phyloP scores from a whole-genome alignment of 2,797 vertebrate genomes.

The Leptoclinus maculatus region DNA sequence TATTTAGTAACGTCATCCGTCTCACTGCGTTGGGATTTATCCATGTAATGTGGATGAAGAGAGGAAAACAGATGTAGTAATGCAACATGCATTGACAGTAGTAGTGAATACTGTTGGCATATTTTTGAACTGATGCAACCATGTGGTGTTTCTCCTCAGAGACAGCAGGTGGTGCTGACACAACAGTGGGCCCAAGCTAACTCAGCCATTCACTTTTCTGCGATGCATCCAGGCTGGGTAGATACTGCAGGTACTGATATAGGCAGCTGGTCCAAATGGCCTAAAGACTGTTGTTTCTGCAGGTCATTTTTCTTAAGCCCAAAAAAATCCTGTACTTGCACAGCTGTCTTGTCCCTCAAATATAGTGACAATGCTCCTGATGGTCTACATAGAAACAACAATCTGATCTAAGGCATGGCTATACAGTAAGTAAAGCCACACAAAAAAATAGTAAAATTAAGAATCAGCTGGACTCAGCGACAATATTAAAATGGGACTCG shows the following conservation, averaged over 20 bases:
- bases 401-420: neutral
- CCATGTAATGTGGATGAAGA: neutral
- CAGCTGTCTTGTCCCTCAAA: neutral
- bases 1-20: neutral
- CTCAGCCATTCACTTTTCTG: slow-evolving; percentile 80
- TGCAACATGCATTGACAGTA: neutral
- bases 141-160: slow-evolving; percentile 69
- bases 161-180: slow-evolving; percentile 86
- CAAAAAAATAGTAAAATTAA: neutral
- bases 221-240: slow-evolving; percentile 82
- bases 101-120: no score
- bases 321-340: no score
- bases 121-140: neutral
- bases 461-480: neutral
- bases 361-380: neutral
- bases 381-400: neutral
- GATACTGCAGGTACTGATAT: slow-evolving; percentile 77
- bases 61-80: neutral
- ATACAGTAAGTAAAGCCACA: neutral
- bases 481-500: neutral
- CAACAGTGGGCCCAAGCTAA: slow-evolving; percentile 78
- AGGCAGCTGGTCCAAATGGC: neutral
- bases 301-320: no score
- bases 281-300: neutral
- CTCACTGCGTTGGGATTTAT: neutral